Evolutionary conservation across 1,140 invertebrate species (phyloP).

Genomic region (Ooceraea biroi): DNA sequence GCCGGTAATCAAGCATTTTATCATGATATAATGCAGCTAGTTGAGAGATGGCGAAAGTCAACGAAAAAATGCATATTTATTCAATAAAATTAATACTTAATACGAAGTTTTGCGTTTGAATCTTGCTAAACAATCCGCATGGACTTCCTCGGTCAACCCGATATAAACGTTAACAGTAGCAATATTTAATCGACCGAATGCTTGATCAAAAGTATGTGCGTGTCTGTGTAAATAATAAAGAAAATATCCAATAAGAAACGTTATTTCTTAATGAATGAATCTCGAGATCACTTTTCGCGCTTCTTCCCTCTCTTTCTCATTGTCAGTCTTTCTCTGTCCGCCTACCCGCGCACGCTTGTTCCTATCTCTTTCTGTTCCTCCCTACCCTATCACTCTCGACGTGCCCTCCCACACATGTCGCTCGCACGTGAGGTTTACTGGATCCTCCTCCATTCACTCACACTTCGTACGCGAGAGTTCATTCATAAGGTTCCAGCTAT

Average conservation of each 20-base stretch:
- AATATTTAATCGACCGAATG: no score
- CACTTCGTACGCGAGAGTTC: slow-evolving; percentile 73
- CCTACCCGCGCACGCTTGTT: background rate
- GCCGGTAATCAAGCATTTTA: no score
- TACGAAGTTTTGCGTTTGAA: no score
- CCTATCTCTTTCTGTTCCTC: slow-evolving; percentile 14
- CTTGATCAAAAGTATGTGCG: background rate
- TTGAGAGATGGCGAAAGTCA: no score
- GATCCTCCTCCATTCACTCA: slow-evolving; percentile 76
- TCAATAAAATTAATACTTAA: no score
- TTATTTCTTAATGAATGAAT: no score
- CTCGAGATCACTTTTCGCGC: slow-evolving; percentile 20
- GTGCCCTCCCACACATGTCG: slow-evolving; percentile 67
- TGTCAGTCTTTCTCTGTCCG: slow-evolving; percentile 9
- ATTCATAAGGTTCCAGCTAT: slow-evolving; percentile 75
- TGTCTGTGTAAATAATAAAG: background rate
- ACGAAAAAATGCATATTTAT: no score
- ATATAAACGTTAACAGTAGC: no score
- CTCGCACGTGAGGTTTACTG: slow-evolving; percentile 73
- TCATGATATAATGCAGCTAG: no score
- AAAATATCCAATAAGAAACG: no score
- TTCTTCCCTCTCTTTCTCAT: slow-evolving; percentile 37
- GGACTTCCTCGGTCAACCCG: no score
- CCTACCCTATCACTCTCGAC: slow-evolving; percentile 24
- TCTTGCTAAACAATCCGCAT: no score